phyloP scores from a whole-genome alignment of 1,140 invertebrate genomes.

The Drosophila santomea region DNA sequence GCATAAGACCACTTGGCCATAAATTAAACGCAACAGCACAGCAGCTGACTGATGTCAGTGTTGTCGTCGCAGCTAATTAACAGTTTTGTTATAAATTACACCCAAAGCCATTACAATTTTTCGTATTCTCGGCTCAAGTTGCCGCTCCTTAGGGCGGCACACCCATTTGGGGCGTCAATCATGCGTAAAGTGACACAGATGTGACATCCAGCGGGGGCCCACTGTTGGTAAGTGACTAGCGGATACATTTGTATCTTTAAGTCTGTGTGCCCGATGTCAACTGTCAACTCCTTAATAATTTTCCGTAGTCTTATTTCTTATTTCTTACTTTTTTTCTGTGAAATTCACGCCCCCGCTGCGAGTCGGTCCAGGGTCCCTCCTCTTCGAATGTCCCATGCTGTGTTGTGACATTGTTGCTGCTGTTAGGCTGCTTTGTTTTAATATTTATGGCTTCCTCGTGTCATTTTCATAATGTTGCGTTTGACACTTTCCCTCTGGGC shows the following conservation, averaged over 20 bases:
- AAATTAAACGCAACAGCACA: slow-evolving; percentile 54
- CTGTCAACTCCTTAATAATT: slow-evolving; percentile 76
- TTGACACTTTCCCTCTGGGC: slow-evolving; percentile 80
- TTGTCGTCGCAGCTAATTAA: slow-evolving; percentile 84
- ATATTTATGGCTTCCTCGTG: slow-evolving; percentile 84
- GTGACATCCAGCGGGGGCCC: slow-evolving; percentile 63
- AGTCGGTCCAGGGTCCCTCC: slow-evolving; percentile 4
- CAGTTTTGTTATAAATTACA: slow-evolving; percentile 84
- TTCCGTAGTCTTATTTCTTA: slow-evolving; percentile 42
- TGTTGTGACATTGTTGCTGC: slow-evolving; percentile 79
- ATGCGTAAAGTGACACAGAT: slow-evolving; percentile 76
- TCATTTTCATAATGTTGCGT: slow-evolving; percentile 84
- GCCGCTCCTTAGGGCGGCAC: slow-evolving; percentile 15
- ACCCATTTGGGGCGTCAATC: slow-evolving; percentile 75
- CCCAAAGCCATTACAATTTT: slow-evolving; percentile 70
- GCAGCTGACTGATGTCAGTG: slow-evolving; percentile 77
- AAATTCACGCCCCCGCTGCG: slow-evolving; percentile 57
- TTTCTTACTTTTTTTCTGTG: slow-evolving; percentile 21
- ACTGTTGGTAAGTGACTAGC: slow-evolving; percentile 36
- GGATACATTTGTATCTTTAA: slow-evolving; percentile 77
- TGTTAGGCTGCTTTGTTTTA: slow-evolving; percentile 59
- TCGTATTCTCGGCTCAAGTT: slow-evolving; percentile 31
- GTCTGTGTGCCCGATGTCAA: slow-evolving; percentile 46
- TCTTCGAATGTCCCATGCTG: slow-evolving; percentile 25
- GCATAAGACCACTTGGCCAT: slow-evolving; percentile 32